These are phyloP conservation scores for Dryomyza anilis DNA, from an alignment of 2,888 invertebrate genomes.

Conservation along the genomic window DNA sequence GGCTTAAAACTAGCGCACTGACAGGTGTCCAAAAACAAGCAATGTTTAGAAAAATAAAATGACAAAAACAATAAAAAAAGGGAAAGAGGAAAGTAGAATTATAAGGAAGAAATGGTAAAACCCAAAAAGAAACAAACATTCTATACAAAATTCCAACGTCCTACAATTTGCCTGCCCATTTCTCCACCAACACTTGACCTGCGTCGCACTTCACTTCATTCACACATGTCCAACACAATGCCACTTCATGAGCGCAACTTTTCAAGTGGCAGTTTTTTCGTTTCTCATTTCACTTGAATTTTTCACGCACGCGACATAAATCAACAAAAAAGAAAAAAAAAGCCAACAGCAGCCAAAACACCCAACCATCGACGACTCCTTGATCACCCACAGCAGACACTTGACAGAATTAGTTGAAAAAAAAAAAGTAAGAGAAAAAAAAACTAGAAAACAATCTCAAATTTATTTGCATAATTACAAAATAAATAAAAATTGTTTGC, in stretches of 20 bases:
- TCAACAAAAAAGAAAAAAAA: too few species aligned
- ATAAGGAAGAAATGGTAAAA: background rate
- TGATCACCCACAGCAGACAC: too few species aligned
- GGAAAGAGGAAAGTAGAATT: background rate
- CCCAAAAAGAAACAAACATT: background rate
- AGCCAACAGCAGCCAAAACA: too few species aligned
- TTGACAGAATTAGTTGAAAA: slow-evolving; percentile 6
- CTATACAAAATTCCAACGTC: background rate
- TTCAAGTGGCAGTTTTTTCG: background rate
- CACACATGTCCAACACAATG: slow-evolving; percentile 7
- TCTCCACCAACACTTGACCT: background rate
- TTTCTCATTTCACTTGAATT: background rate
- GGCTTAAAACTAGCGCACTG: too few species aligned
- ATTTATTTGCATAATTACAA: slow-evolving; percentile 28
- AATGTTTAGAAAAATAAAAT: too few species aligned
- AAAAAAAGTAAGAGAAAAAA: background rate
- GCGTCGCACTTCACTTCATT: background rate
- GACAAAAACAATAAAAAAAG: too few species aligned
- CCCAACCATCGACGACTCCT: too few species aligned
- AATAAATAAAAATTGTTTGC: slow-evolving; percentile 26
- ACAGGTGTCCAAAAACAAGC: too few species aligned
- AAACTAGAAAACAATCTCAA: background rate
- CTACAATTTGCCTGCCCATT: too few species aligned
- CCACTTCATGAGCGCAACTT: slow-evolving; percentile 1
- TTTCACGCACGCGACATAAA: too few species aligned